phyloP scores from a whole-genome alignment of 2,888 invertebrate genomes.

The Sepioteuthis lessoniana region DNA sequence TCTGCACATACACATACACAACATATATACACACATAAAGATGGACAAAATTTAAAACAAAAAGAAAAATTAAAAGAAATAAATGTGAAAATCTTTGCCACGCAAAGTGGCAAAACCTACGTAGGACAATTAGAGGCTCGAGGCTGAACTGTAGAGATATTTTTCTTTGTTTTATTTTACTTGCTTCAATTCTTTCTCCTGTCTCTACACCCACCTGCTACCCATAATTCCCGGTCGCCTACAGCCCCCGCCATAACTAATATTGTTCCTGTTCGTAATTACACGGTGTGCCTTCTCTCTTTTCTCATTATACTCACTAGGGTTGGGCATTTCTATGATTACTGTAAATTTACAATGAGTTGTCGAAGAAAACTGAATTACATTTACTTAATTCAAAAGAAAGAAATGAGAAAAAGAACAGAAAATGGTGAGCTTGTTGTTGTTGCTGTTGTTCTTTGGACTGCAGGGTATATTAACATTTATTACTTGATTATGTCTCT shows the following conservation, averaged over 20 bases:
- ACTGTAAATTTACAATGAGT: constrained; percentile 24
- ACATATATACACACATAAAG: not conserved
- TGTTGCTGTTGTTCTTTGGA: not conserved
- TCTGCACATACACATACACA: too few species aligned
- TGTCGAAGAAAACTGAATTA: not conserved
- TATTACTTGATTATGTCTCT: not conserved
- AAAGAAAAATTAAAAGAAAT: not conserved
- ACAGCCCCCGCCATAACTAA: not conserved
- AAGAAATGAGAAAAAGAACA: not conserved
- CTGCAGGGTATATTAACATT: not conserved
- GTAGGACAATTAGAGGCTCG: constrained; percentile 21
- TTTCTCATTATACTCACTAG: not conserved
- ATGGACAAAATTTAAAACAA: not conserved
- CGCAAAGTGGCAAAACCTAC: not conserved
- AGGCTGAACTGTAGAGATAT: constrained; percentile 11
- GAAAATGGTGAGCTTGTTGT: not conserved
- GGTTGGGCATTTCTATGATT: constrained; percentile 33
- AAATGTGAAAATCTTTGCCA: not conserved
- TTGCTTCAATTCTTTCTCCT: not conserved
- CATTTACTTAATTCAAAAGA: constrained; percentile 8
- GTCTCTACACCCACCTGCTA: not conserved
- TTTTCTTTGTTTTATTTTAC: not conserved
- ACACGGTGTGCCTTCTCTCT: not conserved
- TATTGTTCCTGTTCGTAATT: not conserved
- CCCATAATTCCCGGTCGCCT: not conserved